Evolutionary conservation across 2,797 vertebrate genomes (phyloP), one percentile per base, ranked within the genome.

Genomic region (Limosa lapponica): DNA sequence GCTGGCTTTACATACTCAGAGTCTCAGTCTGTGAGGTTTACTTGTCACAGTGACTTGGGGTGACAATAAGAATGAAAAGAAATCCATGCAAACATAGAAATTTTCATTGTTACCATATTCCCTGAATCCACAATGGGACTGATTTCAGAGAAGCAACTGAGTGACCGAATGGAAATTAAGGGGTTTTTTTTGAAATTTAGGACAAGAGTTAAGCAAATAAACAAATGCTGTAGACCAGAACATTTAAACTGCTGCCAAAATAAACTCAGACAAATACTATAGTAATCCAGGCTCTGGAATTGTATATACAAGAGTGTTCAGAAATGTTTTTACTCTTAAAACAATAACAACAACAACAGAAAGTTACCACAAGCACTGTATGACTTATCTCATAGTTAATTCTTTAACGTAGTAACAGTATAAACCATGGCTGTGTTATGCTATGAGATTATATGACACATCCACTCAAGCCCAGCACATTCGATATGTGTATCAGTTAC

Each of bases 161-260:
- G 2, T 75, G 78, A 92, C 79, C 86, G 36, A 62, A 89, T 91
- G 91, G 89, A 95, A 96, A 93, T 28, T 8, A 23, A 83, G 54
- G 32, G 58, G 36, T 87, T 87, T 95, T 66, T 90, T 49, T 32
- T 73, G 67, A 91, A 79, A 62, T 71, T 81, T 36, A 79, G 82
- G 54, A 90, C 46, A 79, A 61, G 80, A 93, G 20, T 74, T 83
- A 86, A 86, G 85, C 72, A 96, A 96, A 90, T 75, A 95, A 95
- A 94, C 77, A 95, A 95, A 72, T 46, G 32, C 66, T 83, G 57
- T 48, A 90, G 87, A 75, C 66, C 58, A 70, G 73, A 71, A 88
- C 48, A 65, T 88, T 72, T 55, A 48, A 59, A 64, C 11, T 4
- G 23, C 20, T 91, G 91, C 93, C 96, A 97, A 82, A 95, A 82